Evolutionary conservation across 64 coral and sea anemone genomes (phyloP), one percentile per base, ranked within the genome.

Genomic region (Actinia equina): DNA sequence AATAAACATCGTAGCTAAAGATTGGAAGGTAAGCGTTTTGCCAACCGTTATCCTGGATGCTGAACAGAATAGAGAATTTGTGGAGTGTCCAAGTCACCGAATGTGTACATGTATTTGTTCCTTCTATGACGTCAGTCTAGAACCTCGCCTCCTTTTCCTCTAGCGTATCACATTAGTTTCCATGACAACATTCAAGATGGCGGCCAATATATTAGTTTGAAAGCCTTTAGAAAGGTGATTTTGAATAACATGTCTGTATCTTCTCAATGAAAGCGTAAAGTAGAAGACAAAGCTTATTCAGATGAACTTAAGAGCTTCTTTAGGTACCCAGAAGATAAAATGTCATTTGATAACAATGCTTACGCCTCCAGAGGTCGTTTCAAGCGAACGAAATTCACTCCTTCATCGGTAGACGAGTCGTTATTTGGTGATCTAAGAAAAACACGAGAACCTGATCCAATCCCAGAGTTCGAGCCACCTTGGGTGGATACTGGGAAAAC

Each of bases 361-460:
- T 81, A 81, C 49, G 41, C 45, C 17, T 81, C 78, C 19, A 81
- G 78, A 81, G 78, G 78, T 44, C 78, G 78, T 49, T 81, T 81
- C 27, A 81, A 81, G 45, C 81, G 63, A 60, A 60, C 83, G 20
- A 97, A 86, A 71, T 93, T 87, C 57, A 62, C 86, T 43, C 88
- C 70, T 88, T 90, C 94, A 23, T 87, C 67, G 7, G 92, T 92
- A 49, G 94, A 97, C 60, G 94, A 97, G 54, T 74, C 86, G 10
- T 90, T 97, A 14, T 97, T 97, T 85, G 94, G 94, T 10, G 91
- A 97, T 7, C 91, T 79, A 10, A 77, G 52, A 82, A 97, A 74
- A n/a, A 83, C 84, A 41, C 82, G 84, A 42, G 91, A 93, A 81
- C 70, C 88, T n/a, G 71, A 93, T 53, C 70, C 61, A 80, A 81